Base-by-base conservation (phyloP, 1,140 invertebrate genomes). In the Pararge aegeria region DNA sequence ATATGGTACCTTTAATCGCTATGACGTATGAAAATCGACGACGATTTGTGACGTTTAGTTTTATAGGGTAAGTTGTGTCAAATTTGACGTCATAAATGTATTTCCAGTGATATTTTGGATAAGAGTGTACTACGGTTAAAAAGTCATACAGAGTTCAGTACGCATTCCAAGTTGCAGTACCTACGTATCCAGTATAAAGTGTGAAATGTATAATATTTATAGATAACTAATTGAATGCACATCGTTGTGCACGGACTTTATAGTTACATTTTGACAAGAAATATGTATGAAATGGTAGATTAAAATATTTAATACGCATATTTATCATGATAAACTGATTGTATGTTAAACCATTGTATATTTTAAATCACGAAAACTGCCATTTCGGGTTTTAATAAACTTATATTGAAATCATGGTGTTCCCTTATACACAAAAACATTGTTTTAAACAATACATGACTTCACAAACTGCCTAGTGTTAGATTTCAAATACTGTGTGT, bases 151-250 rank as follows among this genome's bases (percentile, higher is more conserved):
- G 24, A 24, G 2, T 7, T 7, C 24, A 50, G 49, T 52, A 52
- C 37, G 40, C 15, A 46, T 30, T 38, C 27, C 27, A 51, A 34
- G 21, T 51, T 51, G 27, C 15, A 53, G 51, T 53, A 53, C n/a
- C n/a, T n/a, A n/a, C 37, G 20, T 40, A 38, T 53, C 30, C 37
- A 38, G n/a, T n/a, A n/a, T n/a, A n/a, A 52, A 34, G 29, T 37
- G 50, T 37, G 15, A 34, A 52, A 37, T 37, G 27, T 34, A 53
- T 7, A 5, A 42, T 42, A 42, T 6, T 38, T 12, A 38, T 12
- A 37, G 5, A n/a, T 53, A 20, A 16, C 20, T 40, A 15, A 10
- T 46, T 46, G 15, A 49, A 20, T 15, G 21, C 24, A 29, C 2
- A 49, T 27, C 29, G n/a, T 42, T 16, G 16, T 46, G 16, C 13